A percentile compares a stretch with the other conserved stretches of the same genome.
These are phyloP conservation scores for Brassicogethes aeneus DNA, from an alignment of 2,888 invertebrate species.

Conservation along the genomic window DNA sequence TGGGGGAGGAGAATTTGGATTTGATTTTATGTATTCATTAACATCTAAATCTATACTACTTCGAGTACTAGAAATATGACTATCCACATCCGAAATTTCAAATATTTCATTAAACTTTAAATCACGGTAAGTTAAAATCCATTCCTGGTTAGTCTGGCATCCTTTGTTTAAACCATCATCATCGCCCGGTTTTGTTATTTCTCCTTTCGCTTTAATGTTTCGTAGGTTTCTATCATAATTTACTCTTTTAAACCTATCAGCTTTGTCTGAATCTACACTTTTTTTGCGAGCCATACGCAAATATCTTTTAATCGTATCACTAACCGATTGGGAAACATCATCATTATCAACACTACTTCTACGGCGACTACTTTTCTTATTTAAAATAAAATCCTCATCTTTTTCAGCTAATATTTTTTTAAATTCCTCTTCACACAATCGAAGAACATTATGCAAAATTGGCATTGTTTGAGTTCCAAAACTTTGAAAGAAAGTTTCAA, in stretches of 20 bases:
- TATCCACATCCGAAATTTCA: slow-evolving; percentile 33
- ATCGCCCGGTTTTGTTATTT: slow-evolving; percentile 65
- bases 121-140: slow-evolving; percentile 54
- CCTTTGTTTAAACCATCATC: slow-evolving; percentile 70
- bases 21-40: slow-evolving; percentile 33
- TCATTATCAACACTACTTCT: slow-evolving; percentile 76
- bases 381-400: slow-evolving; percentile 38
- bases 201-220: slow-evolving; percentile 72
- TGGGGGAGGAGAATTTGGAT: slow-evolving; percentile 42
- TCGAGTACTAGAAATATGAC: slow-evolving; percentile 45
- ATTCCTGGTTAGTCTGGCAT: slow-evolving; percentile 68
- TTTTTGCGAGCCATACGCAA: slow-evolving; percentile 82
- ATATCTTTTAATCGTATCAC: slow-evolving; percentile 79
- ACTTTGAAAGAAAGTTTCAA: slow-evolving; percentile 41
- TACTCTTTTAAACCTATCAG: slow-evolving; percentile 75
- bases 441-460: slow-evolving; percentile 48
- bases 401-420: slow-evolving; percentile 40
- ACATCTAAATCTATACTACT: slow-evolving; percentile 46
- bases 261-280: slow-evolving; percentile 71
- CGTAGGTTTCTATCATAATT: slow-evolving; percentile 80
- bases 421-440: slow-evolving; percentile 42
- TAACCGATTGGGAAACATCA: slow-evolving; percentile 78
- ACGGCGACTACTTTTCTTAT: slow-evolving; percentile 41
- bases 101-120: slow-evolving; percentile 40
- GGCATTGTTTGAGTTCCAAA: slow-evolving; percentile 54